phyloP scores from a whole-genome alignment of 1,140 invertebrate genomes.

The Heliconius melpomene region DNA sequence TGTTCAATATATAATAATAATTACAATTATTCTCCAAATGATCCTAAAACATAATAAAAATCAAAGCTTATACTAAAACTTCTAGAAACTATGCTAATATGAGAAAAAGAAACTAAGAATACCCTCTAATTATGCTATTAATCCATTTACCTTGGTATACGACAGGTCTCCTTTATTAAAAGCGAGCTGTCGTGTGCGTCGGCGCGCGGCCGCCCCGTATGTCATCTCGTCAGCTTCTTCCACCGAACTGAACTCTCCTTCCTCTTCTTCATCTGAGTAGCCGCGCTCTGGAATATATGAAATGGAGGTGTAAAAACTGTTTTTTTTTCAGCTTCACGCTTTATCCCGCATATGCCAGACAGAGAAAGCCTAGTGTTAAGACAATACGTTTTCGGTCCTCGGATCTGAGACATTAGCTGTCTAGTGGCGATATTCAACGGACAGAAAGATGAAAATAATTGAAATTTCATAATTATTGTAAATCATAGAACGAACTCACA shows the following conservation, averaged over 20 bases:
- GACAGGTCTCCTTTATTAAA: slow-evolving; percentile 81
- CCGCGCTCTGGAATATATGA: slow-evolving; percentile 80
- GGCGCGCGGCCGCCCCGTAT: slow-evolving; percentile 74
- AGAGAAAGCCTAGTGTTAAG: too few relatives aligned
- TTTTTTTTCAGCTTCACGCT: not conserved
- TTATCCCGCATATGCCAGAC: not conserved
- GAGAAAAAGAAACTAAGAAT: not conserved
- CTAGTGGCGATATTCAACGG: not conserved
- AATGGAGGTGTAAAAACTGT: not conserved
- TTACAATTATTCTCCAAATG: too few relatives aligned
- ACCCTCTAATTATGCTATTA: not conserved
- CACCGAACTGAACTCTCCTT: slow-evolving; percentile 85
- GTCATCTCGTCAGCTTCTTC: slow-evolving; percentile 84
- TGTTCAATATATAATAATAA: too few relatives aligned
- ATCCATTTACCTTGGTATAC: slow-evolving; percentile 76
- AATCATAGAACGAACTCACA: too few relatives aligned
- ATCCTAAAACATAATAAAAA: too few relatives aligned
- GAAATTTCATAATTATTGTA: too few relatives aligned
- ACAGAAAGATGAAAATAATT: too few relatives aligned
- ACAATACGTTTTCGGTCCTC: too few relatives aligned
- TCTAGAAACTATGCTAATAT: not conserved
- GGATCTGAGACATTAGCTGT: not conserved
- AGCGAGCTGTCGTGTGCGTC: slow-evolving; percentile 67
- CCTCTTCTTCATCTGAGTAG: slow-evolving; percentile 86
- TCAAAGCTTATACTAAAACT: too few relatives aligned